Percentiles rank a stretch among this genome's conserved stretches.
Evolutionary conservation across 2,797 vertebrate genomes (phyloP).

Genomic region (Cynopterus sphinx): DNA sequence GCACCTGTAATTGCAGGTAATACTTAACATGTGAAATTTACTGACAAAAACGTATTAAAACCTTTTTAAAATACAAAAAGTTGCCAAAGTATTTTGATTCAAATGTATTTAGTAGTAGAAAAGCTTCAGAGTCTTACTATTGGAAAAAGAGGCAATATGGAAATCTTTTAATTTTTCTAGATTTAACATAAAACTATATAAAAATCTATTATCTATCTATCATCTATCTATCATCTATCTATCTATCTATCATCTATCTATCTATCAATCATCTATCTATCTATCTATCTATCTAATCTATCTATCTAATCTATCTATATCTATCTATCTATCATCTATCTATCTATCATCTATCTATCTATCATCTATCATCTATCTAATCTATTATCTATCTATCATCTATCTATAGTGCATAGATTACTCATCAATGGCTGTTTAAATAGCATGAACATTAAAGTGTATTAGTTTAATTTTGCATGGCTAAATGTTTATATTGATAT

Average conservation of each 20-base stretch:
- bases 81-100: neutral
- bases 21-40: neutral
- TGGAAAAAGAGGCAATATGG: neutral
- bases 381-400: no score
- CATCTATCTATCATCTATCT: no score
- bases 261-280: no score
- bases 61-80: neutral
- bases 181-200: neutral
- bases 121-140: neutral
- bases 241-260: no score
- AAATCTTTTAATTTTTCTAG: neutral
- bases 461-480: neutral
- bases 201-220: neutral
- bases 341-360: no score
- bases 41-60: neutral
- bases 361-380: no score
- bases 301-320: no score
- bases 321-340: no score
- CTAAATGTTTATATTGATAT: neutral
- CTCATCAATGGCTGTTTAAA: neutral
- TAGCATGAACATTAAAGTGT: neutral
- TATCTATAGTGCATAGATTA: neutral
- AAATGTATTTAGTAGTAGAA: neutral
- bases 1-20: neutral
- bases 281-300: no score